A percentile compares a stretch with the other conserved stretches of the same genome.
These are phyloP conservation scores for Oreotrochilus melanogaster DNA, from an alignment of 2,113 vertebrate species.

Conservation along the genomic window DNA sequence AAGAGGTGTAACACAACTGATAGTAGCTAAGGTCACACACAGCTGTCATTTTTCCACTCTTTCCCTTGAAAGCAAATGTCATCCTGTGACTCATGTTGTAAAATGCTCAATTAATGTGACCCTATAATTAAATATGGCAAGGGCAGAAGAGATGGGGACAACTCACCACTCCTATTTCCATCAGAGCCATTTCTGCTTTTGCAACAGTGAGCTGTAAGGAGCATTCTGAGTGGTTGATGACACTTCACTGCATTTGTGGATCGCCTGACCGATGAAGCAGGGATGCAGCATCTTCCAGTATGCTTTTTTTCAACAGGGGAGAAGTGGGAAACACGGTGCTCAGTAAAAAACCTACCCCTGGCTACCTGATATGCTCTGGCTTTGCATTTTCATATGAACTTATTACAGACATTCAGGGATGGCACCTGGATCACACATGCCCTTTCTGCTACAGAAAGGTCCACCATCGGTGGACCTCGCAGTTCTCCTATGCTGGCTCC, in stretches of 20 bases:
- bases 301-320: neutral
- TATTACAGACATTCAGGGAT: neutral
- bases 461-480: neutral
- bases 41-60: neutral
- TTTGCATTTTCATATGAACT: neutral
- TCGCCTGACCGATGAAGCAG: neutral
- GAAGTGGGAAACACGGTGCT: neutral
- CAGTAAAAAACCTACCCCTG: neutral
- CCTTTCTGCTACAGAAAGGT: neutral
- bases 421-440: neutral
- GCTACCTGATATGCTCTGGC: neutral
- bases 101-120: neutral
- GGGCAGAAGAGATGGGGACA: neutral
- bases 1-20: neutral
- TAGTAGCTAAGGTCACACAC: neutral
- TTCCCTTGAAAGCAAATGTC: neutral
- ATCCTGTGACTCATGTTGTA: neutral
- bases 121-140: neutral
- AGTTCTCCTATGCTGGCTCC: fast-evolving
- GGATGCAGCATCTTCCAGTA: neutral
- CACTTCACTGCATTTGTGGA: neutral
- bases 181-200: neutral
- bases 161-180: neutral
- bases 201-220: neutral
- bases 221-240: neutral